phyloP scores from a whole-genome alignment of 2,888 invertebrate genomes.

The Limnephilus lunatus region DNA sequence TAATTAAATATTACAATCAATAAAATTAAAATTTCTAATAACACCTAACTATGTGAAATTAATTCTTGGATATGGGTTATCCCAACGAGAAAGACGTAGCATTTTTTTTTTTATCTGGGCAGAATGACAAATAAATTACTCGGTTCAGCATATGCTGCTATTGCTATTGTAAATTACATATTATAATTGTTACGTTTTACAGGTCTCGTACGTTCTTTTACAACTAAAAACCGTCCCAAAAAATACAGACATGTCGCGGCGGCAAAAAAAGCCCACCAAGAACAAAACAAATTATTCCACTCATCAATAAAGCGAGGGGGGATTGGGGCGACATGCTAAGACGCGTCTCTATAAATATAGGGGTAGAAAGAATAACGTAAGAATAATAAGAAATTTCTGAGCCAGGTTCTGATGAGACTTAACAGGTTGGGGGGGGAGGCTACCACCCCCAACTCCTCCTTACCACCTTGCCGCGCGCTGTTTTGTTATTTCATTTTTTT shows the following conservation, averaged over 20 bases:
- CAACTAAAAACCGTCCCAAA: neutral
- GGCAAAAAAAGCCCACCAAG: conserved; percentile 35
- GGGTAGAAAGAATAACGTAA: conserved; percentile 64
- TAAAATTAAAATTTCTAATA: too few species aligned
- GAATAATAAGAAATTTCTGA: conserved; percentile 63
- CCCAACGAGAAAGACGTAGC: neutral
- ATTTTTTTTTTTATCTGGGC: neutral
- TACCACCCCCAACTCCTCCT: neutral
- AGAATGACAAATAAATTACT: neutral
- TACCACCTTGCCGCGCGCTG: neutral
- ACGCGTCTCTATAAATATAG: conserved; percentile 54
- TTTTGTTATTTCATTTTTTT: neutral
- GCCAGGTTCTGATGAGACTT: conserved; percentile 64
- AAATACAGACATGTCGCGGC: conserved; percentile 25
- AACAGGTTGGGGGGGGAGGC: conserved; percentile 57
- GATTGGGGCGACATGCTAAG: conserved; percentile 30
- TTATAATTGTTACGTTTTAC: neutral
- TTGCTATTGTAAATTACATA: neutral
- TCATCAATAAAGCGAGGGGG: conserved; percentile 43
- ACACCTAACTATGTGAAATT: too few species aligned
- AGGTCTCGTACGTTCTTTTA: neutral
- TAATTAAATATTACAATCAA: too few species aligned
- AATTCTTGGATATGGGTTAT: neutral
- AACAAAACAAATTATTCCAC: conserved; percentile 48
- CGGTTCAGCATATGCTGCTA: neutral